Percentiles rank a stretch among this genome's conserved stretches.
Evolutionary conservation across 2,888 invertebrate genomes (phyloP).

Genomic region (Cerastis leucographa): DNA sequence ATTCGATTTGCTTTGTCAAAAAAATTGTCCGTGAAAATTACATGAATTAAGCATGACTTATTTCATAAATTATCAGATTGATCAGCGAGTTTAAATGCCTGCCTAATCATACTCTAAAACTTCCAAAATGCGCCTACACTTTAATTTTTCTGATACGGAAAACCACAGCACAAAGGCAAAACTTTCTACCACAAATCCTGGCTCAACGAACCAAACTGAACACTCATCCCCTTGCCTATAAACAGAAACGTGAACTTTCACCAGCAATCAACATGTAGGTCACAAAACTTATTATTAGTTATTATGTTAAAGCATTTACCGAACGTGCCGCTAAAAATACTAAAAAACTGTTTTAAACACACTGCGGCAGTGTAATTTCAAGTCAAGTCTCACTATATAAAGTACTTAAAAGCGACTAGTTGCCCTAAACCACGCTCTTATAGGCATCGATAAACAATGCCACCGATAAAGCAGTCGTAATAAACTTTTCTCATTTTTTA

Average conservation of each 20-base stretch:
- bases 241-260: conserved; percentile 23
- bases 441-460: conserved; percentile 54
- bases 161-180: background rate
- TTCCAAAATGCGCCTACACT: background rate
- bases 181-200: conserved; percentile 7
- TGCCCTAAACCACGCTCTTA: conserved; percentile 24
- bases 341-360: conserved; percentile 52
- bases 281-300: conserved; percentile 54
- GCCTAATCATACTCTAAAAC: background rate
- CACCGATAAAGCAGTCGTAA: conserved; percentile 50
- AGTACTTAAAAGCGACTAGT: background rate
- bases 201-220: background rate
- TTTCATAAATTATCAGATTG: background rate
- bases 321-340: conserved; percentile 29
- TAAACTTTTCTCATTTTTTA: conserved; percentile 41
- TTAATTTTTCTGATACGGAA: background rate
- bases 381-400: conserved; percentile 19
- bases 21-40: background rate
- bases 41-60: background rate
- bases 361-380: conserved; percentile 64
- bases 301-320: conserved; percentile 52
- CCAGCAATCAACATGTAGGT: conserved; percentile 61
- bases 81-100: background rate
- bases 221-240: conserved; percentile 12
- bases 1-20: background rate